These are phyloP conservation scores for Sminthurides bifidus DNA, from an alignment of 1,140 invertebrate genomes.

Conservation along the genomic window DNA sequence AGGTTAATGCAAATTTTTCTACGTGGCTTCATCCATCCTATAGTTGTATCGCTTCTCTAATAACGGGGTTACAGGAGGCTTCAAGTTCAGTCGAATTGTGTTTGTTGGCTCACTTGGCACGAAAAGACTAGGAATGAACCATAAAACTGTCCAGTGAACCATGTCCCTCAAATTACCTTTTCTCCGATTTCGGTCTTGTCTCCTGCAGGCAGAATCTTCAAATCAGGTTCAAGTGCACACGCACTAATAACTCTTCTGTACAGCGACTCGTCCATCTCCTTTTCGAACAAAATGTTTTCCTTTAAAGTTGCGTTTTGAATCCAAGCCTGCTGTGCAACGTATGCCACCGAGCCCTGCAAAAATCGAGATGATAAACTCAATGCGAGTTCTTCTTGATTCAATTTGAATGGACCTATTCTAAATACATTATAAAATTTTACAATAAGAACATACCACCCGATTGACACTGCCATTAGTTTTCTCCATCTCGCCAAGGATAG, in stretches of 20 bases:
- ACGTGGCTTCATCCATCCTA: no score
- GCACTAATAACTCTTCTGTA: constrained; percentile 43
- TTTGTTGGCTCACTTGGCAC: not conserved
- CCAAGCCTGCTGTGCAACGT: constrained; percentile 47
- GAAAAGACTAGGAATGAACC: not conserved
- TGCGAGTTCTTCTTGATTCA: not conserved
- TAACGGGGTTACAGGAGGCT: not conserved
- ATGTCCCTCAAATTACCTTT: constrained; percentile 32
- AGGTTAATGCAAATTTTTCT: constrained; percentile 5
- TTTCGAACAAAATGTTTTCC: constrained; percentile 44
- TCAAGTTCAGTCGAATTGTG: not conserved
- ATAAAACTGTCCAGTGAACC: no score
- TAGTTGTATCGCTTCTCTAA: not conserved
- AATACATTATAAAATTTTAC: constrained; percentile 15
- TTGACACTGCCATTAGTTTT: constrained; percentile 37
- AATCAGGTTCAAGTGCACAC: constrained; percentile 38
- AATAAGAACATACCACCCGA: constrained; percentile 33
- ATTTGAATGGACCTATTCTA: no score
- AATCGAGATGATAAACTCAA: not conserved
- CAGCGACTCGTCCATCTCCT: constrained; percentile 32
- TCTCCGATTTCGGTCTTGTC: constrained; percentile 43
- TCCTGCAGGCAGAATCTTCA: constrained; percentile 39
- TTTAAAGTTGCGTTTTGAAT: constrained; percentile 44
- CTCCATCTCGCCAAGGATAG: constrained; percentile 43
- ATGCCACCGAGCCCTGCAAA: constrained; percentile 36